These are phyloP conservation scores for Oceanodroma tethys DNA, from an alignment of 2,113 vertebrate genomes.

Conservation along the genomic window DNA sequence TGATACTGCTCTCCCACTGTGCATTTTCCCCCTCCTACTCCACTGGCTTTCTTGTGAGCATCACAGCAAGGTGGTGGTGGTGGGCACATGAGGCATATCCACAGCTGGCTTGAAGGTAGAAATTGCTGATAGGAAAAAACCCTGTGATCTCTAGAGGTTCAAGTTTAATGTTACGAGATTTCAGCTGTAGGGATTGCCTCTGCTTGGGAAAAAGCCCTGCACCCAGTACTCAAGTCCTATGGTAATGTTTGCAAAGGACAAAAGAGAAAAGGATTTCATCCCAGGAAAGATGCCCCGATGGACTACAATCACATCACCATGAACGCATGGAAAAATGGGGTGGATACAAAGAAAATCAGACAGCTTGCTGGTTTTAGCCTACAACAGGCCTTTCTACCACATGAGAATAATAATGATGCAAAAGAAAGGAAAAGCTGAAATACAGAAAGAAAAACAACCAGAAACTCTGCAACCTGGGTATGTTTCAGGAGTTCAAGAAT, in stretches of 20 bases:
- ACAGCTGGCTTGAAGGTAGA: background rate
- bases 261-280: background rate
- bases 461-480: background rate
- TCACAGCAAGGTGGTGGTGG: background rate
- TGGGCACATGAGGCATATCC: background rate
- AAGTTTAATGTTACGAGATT: background rate
- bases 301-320: background rate
- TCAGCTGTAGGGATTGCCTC: background rate
- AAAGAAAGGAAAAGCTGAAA: background rate
- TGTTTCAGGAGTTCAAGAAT: background rate
- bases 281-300: background rate
- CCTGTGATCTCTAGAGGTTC: background rate
- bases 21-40: background rate
- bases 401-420: background rate
- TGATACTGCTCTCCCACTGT: background rate
- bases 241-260: background rate
- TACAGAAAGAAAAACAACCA: background rate
- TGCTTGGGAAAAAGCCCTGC: background rate
- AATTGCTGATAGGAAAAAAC: background rate
- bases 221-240: rapidly evolving
- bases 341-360: background rate
- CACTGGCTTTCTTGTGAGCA: background rate
- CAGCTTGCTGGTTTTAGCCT: background rate
- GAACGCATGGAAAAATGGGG: background rate
- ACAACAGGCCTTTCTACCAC: background rate